These are phyloP conservation scores for Lacerta viridis DNA, from an alignment of 2,797 vertebrate genomes.

Conservation along the genomic window DNA sequence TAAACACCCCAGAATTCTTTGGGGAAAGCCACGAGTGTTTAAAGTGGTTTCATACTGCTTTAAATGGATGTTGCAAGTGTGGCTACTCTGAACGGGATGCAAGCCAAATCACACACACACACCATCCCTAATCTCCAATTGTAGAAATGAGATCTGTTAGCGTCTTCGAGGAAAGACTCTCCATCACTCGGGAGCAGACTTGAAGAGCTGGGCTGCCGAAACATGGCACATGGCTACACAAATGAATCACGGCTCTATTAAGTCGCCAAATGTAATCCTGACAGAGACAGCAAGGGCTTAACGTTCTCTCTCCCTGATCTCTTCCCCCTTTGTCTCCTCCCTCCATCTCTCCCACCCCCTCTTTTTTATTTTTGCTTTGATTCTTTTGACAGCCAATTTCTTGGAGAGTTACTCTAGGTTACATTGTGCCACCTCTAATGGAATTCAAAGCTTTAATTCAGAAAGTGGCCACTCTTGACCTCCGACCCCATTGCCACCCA, in stretches of 20 bases:
- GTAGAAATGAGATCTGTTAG: slow-evolving; percentile 15
- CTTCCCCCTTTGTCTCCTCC: slow-evolving; percentile 52
- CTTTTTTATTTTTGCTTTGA: slow-evolving; percentile 67
- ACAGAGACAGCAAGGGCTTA: slow-evolving; percentile 62
- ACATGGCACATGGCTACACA: slow-evolving; percentile 46
- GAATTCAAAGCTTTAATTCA: slow-evolving; percentile 82
- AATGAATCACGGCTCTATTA: slow-evolving; percentile 66
- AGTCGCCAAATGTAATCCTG: slow-evolving; percentile 75
- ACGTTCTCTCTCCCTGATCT: slow-evolving; percentile 75
- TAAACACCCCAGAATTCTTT: no score
- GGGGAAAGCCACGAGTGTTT: no score
- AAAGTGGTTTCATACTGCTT: no score
- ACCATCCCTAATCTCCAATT: neutral
- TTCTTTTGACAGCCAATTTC: slow-evolving; percentile 76
- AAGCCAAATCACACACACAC: no score
- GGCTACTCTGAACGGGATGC: no score
- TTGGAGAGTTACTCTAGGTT: slow-evolving; percentile 80
- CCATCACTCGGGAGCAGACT: slow-evolving; percentile 37
- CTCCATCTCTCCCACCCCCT: slow-evolving; percentile 52
- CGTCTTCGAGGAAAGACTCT: slow-evolving; percentile 9
- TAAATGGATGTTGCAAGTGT: no score
- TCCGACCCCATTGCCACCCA: slow-evolving; percentile 80
- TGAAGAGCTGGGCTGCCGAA: neutral
- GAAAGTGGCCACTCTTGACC: slow-evolving; percentile 86
- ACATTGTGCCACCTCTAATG: slow-evolving; percentile 79